Conservation (phyloP, 2,113 vertebrate species). For the Haemorhous mexicanus region DNA sequence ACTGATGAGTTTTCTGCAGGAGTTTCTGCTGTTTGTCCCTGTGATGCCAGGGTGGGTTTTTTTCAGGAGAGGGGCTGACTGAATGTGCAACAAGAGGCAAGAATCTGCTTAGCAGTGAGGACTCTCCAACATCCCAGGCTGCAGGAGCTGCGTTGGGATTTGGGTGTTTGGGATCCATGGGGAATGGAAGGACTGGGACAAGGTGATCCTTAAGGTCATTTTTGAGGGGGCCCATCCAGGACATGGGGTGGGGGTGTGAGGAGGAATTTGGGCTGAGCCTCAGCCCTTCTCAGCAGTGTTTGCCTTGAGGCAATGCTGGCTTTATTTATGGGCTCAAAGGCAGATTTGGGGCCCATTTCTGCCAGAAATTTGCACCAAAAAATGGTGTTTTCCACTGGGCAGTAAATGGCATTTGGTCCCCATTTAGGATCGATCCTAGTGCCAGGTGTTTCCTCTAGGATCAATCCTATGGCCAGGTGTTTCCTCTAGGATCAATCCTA, state of each 20-base stretch:
- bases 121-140: accelerated
- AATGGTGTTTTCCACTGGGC: background rate
- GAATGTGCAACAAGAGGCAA: too few species aligned
- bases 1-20: too few species aligned
- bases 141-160: too few species aligned
- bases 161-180: background rate
- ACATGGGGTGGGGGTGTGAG: background rate
- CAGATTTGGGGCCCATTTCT: background rate
- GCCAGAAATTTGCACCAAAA: background rate
- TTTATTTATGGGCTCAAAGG: background rate
- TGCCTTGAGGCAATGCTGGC: background rate
- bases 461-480: accelerated
- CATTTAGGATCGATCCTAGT: too few species aligned
- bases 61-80: background rate
- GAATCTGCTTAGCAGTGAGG: background rate
- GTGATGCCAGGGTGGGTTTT: background rate
- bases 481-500: accelerated
- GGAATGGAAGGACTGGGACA: background rate
- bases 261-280: background rate
- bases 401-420: background rate
- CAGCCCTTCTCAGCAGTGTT: background rate
- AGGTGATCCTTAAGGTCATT: background rate
- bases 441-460: too few species aligned
- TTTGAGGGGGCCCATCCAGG: background rate
- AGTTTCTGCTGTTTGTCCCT: too few species aligned